These are phyloP conservation scores for Corvus moneduloides DNA, from an alignment of 2,113 vertebrate species.

Conservation along the genomic window DNA sequence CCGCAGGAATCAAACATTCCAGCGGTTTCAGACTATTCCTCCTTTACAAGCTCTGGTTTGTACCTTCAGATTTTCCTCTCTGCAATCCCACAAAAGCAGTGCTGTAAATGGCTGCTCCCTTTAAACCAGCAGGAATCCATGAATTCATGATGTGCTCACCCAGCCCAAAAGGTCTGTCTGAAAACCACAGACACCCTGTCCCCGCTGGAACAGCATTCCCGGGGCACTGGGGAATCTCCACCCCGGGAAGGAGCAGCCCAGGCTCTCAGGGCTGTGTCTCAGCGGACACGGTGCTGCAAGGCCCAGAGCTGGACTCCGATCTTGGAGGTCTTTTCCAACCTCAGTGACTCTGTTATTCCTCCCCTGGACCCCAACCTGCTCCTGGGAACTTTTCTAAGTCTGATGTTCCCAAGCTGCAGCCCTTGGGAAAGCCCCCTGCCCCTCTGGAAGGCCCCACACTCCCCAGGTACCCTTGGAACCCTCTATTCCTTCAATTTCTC, in stretches of 20 bases:
- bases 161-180: not conserved
- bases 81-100: too few relatives aligned
- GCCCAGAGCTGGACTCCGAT: not conserved
- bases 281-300: fast-evolving
- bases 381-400: not conserved
- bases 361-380: too few relatives aligned
- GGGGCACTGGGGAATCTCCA: not conserved
- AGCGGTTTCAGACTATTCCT: fast-evolving
- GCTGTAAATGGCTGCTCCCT: not conserved
- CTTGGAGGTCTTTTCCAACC: not conserved
- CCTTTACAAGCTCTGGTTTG: not conserved
- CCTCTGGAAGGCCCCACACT: not conserved
- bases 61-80: not conserved
- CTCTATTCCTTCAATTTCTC: not conserved
- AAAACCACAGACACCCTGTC: not conserved
- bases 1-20: not conserved
- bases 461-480: not conserved
- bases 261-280: not conserved
- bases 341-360: not conserved
- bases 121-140: too few relatives aligned
- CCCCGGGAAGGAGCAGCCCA: not conserved
- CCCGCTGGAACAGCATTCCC: not conserved
- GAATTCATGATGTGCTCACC: not conserved
- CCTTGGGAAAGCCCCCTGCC: not conserved
- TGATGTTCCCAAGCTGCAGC: not conserved